Conservation (phyloP, 2,797 vertebrate species). For the Helostoma temminkii region DNA sequence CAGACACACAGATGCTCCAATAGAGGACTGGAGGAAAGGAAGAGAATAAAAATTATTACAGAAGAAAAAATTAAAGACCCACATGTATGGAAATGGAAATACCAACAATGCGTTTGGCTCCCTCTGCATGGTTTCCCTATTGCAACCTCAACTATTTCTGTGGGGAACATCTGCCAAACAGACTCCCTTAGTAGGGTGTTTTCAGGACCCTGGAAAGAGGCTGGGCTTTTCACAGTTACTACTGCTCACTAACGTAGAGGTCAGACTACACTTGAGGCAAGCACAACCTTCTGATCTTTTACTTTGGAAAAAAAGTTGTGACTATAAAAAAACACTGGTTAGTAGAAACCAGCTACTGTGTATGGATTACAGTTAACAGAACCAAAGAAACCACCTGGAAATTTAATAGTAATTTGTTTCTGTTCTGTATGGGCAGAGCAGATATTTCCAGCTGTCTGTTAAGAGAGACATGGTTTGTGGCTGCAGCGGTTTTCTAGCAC, state of each 20-base stretch:
- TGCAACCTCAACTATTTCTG: constrained; percentile 52
- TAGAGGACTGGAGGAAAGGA: constrained; percentile 24
- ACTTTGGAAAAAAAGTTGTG: neutral
- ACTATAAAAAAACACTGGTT: constrained; percentile 20
- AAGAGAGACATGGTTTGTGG: constrained; percentile 53
- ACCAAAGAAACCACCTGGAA: constrained; percentile 28
- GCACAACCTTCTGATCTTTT: constrained; percentile 25
- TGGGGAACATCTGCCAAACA: constrained; percentile 73
- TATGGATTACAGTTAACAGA: constrained; percentile 39
- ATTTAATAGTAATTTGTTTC: constrained; percentile 24
- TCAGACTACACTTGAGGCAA: constrained; percentile 31
- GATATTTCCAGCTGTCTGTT: constrained; percentile 55
- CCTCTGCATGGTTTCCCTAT: constrained; percentile 33
- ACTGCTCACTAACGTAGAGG: constrained; percentile 21
- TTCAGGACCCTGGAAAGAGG: constrained; percentile 46
- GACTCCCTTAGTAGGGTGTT: constrained; percentile 57
- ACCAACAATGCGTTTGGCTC: constrained; percentile 28
- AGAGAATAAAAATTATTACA: constrained; percentile 16
- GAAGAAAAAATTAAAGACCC: constrained; percentile 31
- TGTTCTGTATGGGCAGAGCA: constrained; percentile 21
- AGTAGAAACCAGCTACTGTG: constrained; percentile 10
- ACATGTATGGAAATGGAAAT: constrained; percentile 44
- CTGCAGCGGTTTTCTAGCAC: constrained; percentile 50
- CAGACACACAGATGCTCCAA: constrained; percentile 51
- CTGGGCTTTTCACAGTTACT: too few relatives aligned